A percentile compares a stretch with the other conserved stretches of the same genome.
These are phyloP conservation scores for Centropyge bicolor DNA, from an alignment of 2,797 vertebrate species.

Conservation along the genomic window DNA sequence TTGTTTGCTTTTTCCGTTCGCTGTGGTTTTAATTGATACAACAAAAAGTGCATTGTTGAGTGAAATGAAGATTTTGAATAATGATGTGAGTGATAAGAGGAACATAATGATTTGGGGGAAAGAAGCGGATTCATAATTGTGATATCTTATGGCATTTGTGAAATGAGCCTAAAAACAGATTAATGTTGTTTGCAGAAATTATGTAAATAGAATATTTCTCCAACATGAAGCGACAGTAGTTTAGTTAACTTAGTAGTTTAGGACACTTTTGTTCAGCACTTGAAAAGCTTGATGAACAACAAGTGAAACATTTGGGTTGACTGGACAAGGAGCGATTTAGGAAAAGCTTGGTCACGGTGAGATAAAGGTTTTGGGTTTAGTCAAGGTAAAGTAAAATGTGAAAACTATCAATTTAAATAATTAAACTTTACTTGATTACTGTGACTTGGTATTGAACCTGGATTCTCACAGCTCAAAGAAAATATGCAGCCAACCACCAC, in stretches of 20 bases:
- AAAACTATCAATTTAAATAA: constrained; percentile 2
- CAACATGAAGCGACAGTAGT: background rate
- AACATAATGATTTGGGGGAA: background rate
- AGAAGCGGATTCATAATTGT: background rate
- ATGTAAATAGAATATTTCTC: constrained; percentile 1
- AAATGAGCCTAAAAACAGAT: constrained; percentile 2
- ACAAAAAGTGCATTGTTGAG: background rate
- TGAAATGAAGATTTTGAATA: background rate
- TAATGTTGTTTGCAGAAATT: background rate
- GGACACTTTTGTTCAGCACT: constrained; percentile 3
- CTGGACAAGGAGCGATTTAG: background rate
- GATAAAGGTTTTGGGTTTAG: background rate
- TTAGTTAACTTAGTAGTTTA: no score
- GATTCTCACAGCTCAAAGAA: constrained; percentile 19
- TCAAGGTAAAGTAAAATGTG: background rate
- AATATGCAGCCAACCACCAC: background rate
- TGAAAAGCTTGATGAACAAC: background rate
- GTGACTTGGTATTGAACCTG: background rate
- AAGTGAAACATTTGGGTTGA: background rate
- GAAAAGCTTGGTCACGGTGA: background rate
- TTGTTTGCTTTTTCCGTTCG: background rate
- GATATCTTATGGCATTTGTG: background rate
- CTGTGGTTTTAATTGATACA: background rate
- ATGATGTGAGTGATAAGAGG: background rate
- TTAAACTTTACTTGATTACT: constrained; percentile 4